These are phyloP conservation scores for Crotalus horridus DNA, from an alignment of 2,113 vertebrate species.

Conservation along the genomic window DNA sequence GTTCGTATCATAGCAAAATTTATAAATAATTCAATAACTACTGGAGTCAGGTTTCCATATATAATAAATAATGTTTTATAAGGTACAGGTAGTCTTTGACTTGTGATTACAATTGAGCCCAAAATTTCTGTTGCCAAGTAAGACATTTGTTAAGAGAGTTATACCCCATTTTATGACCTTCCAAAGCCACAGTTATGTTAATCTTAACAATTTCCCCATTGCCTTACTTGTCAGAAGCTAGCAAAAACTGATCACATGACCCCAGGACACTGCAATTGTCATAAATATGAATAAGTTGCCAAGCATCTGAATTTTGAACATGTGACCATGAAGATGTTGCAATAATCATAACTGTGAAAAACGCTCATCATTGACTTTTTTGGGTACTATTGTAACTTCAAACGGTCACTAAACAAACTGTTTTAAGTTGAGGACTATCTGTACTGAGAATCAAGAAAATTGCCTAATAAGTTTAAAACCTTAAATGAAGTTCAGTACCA, in stretches of 20 bases:
- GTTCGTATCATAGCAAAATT: constrained; percentile 34
- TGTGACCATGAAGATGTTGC: background rate
- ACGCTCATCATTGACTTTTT: background rate
- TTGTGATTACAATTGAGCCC: background rate
- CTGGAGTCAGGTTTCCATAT: background rate
- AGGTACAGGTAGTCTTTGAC: background rate
- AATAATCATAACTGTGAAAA: background rate
- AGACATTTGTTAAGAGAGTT: background rate
- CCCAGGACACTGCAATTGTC: background rate
- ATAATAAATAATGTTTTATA: background rate
- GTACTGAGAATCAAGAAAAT: background rate
- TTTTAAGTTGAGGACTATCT: background rate
- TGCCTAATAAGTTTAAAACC: background rate
- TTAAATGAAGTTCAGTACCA: background rate
- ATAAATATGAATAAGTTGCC: background rate
- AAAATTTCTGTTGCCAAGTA: background rate
- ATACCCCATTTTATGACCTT: background rate
- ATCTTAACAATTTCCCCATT: background rate
- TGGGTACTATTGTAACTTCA: background rate
- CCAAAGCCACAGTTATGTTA: background rate
- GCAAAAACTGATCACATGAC: background rate
- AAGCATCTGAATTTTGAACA: background rate
- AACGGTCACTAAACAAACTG: background rate
- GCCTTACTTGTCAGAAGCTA: background rate
- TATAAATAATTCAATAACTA: background rate